A percentile compares a stretch with the other conserved stretches of the same genome.
These are phyloP conservation scores for Sycobia sp. DNA, from an alignment of 1,140 invertebrate species.

Conservation along the genomic window DNA sequence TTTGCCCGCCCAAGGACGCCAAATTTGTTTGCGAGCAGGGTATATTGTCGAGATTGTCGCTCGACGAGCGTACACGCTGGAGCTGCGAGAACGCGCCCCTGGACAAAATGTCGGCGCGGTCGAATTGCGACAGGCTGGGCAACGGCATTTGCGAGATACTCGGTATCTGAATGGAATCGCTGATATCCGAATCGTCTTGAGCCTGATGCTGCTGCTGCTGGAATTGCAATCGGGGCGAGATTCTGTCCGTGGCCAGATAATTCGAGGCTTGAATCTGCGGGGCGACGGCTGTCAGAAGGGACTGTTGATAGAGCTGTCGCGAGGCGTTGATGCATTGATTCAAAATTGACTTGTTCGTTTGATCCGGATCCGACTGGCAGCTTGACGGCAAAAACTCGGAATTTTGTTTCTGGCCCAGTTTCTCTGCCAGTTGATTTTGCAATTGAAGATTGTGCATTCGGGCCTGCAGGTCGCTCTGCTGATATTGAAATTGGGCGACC, in stretches of 20 bases:
- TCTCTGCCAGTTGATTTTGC: slow-evolving; percentile 48
- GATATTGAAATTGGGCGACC: slow-evolving; percentile 55
- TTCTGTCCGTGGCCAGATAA: slow-evolving; percentile 35
- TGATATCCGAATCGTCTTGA: slow-evolving; percentile 40
- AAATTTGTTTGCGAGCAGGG: slow-evolving; percentile 35
- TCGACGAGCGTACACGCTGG: slow-evolving; percentile 49
- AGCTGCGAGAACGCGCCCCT: slow-evolving; percentile 47
- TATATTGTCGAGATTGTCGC: slow-evolving; percentile 47
- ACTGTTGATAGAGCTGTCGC: slow-evolving; percentile 48
- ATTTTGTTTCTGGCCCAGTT: slow-evolving; percentile 38
- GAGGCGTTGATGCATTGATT: slow-evolving; percentile 25
- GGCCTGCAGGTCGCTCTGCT: slow-evolving; percentile 52
- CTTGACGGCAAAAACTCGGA: slow-evolving; percentile 35
- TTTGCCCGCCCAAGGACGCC: slow-evolving; percentile 32
- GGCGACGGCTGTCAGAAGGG: slow-evolving; percentile 41
- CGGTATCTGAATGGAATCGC: slow-evolving; percentile 47
- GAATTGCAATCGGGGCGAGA: slow-evolving; percentile 52
- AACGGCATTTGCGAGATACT: slow-evolving; percentile 56
- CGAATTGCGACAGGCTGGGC: slow-evolving; percentile 52
- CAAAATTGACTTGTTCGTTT: slow-evolving; percentile 24
- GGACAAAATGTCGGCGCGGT: slow-evolving; percentile 45
- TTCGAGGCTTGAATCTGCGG: slow-evolving; percentile 39
- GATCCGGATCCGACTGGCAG: slow-evolving; percentile 16
- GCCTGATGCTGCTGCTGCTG: slow-evolving; percentile 35
- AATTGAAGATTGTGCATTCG: slow-evolving; percentile 52